phyloP scores from a whole-genome alignment of 1,140 invertebrate genomes.

The Drosophila erecta region DNA sequence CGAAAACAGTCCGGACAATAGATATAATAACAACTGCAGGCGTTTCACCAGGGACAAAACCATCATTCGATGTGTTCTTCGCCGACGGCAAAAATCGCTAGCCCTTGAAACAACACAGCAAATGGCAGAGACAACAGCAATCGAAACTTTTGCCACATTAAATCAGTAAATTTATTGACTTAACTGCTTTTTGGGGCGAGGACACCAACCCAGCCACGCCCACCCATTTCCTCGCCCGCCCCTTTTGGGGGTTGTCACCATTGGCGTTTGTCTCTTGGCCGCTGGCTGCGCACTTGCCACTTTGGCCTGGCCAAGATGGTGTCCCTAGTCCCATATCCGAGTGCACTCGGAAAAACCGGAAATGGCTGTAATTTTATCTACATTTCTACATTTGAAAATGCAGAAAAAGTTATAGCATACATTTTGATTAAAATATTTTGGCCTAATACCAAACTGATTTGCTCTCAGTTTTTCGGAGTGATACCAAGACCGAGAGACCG shows the following conservation, averaged over 20 bases:
- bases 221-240: not conserved
- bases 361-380: not conserved
- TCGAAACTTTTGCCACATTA: constrained; percentile 83
- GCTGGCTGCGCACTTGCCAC: constrained; percentile 60
- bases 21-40: constrained; percentile 49
- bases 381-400: too few species aligned
- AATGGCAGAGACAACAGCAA: constrained; percentile 58
- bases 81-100: constrained; percentile 37
- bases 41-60: constrained; percentile 30
- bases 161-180: constrained; percentile 83
- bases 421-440: too few species aligned
- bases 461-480: too few species aligned
- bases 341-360: not conserved
- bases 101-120: constrained; percentile 58
- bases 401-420: too few species aligned
- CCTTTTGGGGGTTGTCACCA: constrained; percentile 45
- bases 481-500: too few species aligned
- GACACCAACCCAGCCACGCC: constrained; percentile 38
- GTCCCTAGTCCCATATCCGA: constrained; percentile 13
- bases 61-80: constrained; percentile 23
- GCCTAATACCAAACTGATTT: too few species aligned
- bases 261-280: constrained; percentile 59
- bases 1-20: constrained; percentile 47
- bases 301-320: constrained; percentile 46
- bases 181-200: constrained; percentile 70